These are phyloP conservation scores for Nicator chloris DNA, from an alignment of 2,113 vertebrate genomes.

Conservation along the genomic window DNA sequence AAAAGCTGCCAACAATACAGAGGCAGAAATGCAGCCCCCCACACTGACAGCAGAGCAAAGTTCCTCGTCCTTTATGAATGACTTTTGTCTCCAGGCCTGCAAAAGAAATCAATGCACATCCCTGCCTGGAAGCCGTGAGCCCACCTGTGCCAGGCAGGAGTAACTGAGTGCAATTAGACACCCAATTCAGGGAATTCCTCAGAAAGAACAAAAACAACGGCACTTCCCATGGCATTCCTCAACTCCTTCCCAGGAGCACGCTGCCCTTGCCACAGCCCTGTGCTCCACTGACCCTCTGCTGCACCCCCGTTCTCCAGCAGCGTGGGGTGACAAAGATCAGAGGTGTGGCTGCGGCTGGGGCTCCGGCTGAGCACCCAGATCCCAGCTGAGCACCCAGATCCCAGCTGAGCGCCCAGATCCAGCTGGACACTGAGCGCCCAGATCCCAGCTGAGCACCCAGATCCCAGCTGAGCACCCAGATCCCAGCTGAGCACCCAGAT, in stretches of 20 bases:
- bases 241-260: background rate
- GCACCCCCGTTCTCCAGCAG: background rate
- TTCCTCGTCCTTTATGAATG: slow-evolving; percentile 51
- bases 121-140: slow-evolving; percentile 57
- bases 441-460: background rate
- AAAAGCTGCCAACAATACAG: slow-evolving; percentile 45
- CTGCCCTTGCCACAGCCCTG: background rate
- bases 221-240: background rate
- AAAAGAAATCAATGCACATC: slow-evolving; percentile 65
- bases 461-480: background rate
- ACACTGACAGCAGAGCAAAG: slow-evolving; percentile 52
- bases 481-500: background rate
- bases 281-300: background rate
- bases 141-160: slow-evolving; percentile 49
- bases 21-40: background rate
- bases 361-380: background rate
- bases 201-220: slow-evolving; percentile 39
- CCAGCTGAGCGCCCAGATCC: background rate
- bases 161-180: slow-evolving; percentile 69
- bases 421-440: background rate
- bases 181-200: slow-evolving; percentile 44
- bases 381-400: background rate
- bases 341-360: rapidly evolving
- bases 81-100: slow-evolving; percentile 61
- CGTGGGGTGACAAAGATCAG: background rate